phyloP scores from a whole-genome alignment of 2,797 vertebrate genomes.

The Acipenser oxyrinchus region DNA sequence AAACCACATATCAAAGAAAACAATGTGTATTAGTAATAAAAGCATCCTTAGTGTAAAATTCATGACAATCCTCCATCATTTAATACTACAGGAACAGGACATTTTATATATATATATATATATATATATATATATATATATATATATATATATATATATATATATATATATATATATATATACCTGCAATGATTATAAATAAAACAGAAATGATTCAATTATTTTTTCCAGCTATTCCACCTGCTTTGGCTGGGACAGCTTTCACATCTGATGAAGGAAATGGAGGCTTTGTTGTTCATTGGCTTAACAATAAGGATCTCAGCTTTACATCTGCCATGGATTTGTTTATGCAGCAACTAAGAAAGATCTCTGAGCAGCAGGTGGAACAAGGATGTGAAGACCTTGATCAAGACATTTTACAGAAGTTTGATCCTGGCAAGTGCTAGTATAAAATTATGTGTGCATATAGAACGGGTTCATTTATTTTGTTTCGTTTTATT shows the following conservation, averaged over 20 bases:
- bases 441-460: conserved; percentile 13
- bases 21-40: too few relatives aligned
- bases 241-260: conserved; percentile 73
- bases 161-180: too few relatives aligned
- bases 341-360: conserved; percentile 87
- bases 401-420: conserved; percentile 66
- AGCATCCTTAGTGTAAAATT: too few relatives aligned
- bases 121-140: too few relatives aligned
- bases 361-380: conserved; percentile 81
- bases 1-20: too few relatives aligned
- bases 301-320: conserved; percentile 98
- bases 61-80: too few relatives aligned
- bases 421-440: conserved; percentile 87
- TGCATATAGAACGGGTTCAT: not conserved
- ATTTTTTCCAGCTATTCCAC: conserved; percentile 74
- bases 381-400: conserved; percentile 67
- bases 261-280: conserved; percentile 80
- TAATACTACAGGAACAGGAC: too few relatives aligned
- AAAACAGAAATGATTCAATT: too few relatives aligned
- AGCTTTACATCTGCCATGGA: conserved; percentile 92
- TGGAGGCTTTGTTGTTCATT: conserved; percentile 88
- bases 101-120: too few relatives aligned
- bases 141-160: too few relatives aligned
- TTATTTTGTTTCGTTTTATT: not conserved
- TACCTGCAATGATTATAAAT: too few relatives aligned